phyloP scores from a whole-genome alignment of 2,888 invertebrate species.

The Eupithecia vulgata region DNA sequence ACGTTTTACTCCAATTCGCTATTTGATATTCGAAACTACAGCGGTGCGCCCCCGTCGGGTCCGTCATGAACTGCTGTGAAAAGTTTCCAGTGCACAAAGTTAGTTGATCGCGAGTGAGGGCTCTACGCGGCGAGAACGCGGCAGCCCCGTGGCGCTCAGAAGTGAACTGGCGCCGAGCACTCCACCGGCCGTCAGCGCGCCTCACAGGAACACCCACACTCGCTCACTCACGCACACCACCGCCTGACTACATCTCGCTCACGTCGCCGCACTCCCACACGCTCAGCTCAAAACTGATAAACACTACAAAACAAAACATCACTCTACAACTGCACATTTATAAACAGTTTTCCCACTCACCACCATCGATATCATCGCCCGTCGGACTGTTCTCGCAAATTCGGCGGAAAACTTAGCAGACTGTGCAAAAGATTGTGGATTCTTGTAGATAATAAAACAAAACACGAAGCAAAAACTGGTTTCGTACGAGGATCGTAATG shows the following conservation, averaged over 20 bases:
- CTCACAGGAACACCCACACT: slow-evolving; percentile 74
- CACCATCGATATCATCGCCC: slow-evolving; percentile 44
- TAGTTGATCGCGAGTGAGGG: slow-evolving; percentile 74
- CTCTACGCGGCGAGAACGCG: slow-evolving; percentile 70
- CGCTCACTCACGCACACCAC: slow-evolving; percentile 51
- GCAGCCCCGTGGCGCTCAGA: slow-evolving; percentile 75
- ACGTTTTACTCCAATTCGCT: slow-evolving; percentile 58
- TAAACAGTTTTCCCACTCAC: slow-evolving; percentile 53
- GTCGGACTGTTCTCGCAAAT: slow-evolving; percentile 25
- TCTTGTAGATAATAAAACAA: slow-evolving; percentile 32
- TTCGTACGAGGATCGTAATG: slow-evolving; percentile 47
- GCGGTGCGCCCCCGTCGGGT: slow-evolving; percentile 59
- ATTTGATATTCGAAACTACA: slow-evolving; percentile 60
- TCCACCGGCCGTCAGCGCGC: slow-evolving; percentile 59
- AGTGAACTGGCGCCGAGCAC: slow-evolving; percentile 71
- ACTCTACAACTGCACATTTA: slow-evolving; percentile 71
- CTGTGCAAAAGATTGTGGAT: slow-evolving; percentile 34
- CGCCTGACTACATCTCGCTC: slow-evolving; percentile 48
- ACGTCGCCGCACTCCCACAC: slow-evolving; percentile 52
- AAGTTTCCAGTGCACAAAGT: slow-evolving; percentile 83
- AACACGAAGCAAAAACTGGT: slow-evolving; percentile 46
- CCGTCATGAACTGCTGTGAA: slow-evolving; percentile 71
- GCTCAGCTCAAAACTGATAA: slow-evolving; percentile 71
- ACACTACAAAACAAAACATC: slow-evolving; percentile 76
- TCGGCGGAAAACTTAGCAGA: slow-evolving; percentile 30